Evolutionary conservation across 1,140 invertebrate species (phyloP).

Genomic region (Aradophagus sp.): DNA sequence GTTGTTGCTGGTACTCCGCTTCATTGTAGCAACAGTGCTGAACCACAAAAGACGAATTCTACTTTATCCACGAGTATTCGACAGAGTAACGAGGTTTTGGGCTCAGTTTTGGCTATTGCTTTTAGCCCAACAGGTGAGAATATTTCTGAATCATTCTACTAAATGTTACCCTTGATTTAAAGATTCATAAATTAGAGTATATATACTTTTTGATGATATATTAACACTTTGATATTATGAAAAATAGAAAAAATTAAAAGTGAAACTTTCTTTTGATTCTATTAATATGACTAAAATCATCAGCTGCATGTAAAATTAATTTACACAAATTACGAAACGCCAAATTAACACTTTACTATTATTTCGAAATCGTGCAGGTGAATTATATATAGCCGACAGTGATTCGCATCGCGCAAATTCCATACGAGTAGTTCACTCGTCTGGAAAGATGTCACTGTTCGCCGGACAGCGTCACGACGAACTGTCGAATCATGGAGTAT

Average conservation of each 20-base stretch:
- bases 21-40: constrained; percentile 80
- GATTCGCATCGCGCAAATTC: constrained; percentile 92
- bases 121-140: constrained; percentile 84
- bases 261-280: no score
- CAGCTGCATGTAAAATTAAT: no score
- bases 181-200: no score
- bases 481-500: constrained; percentile 62
- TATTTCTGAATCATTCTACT: no score
- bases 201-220: no score
- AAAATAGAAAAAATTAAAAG: no score
- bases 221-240: no score
- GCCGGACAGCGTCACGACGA: constrained; percentile 83
- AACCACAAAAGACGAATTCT: constrained; percentile 51
- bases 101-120: constrained; percentile 87
- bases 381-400: constrained; percentile 94
- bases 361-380: no score
- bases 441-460: constrained; percentile 89
- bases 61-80: constrained; percentile 48
- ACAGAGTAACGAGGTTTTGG: constrained; percentile 78
- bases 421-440: constrained; percentile 87
- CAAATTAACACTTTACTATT: no score
- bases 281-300: no score
- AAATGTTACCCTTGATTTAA: no score
- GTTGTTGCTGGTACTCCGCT: constrained; percentile 93
- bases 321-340: no score